Base-by-base conservation (phyloP, 2,888 invertebrate species). In the Dicyrtomina minuta region DNA sequence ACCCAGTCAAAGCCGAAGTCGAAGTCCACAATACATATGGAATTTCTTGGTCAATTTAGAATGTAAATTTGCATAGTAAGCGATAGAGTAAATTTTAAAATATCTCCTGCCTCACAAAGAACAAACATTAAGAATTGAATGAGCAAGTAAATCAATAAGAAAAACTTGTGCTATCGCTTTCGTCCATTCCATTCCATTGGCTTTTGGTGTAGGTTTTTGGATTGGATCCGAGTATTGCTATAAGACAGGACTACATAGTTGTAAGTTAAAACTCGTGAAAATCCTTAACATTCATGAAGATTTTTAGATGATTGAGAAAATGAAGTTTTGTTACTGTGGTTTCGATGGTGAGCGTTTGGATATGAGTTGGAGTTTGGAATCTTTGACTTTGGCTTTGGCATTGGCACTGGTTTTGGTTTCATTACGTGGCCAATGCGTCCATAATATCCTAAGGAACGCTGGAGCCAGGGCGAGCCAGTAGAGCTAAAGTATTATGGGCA, bases 381-480 rank as follows among this genome's bases (percentile, higher is more conserved):
- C n/a, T n/a, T n/a, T n/a, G n/a, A n/a, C n/a, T 43, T 43, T 10
- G 10, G n/a, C n/a, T n/a, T n/a, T n/a, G n/a, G n/a, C n/a, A n/a
- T n/a, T n/a, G n/a, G n/a, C n/a, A n/a, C n/a, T n/a, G n/a, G n/a
- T n/a, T n/a, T n/a, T n/a, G n/a, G n/a, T n/a, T n/a, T n/a, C n/a
- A n/a, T n/a, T n/a, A n/a, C n/a, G n/a, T n/a, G n/a, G n/a, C n/a
- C n/a, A n/a, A n/a, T n/a, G n/a, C n/a, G n/a, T n/a, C n/a, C n/a
- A n/a, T n/a, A n/a, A n/a, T n/a, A n/a, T n/a, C n/a, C n/a, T n/a
- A n/a, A n/a, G n/a, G n/a, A n/a, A n/a, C n/a, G 46, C 5, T 43
- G 44, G 46, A 49, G 49, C 49, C 49, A 12, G 62, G 62, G 62
- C 51, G 51, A 62, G 62, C 27, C 51, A 26, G 33, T 49, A 33